These are phyloP conservation scores for Hydrocynus forskahlii DNA, from an alignment of 2,797 vertebrate species.

Conservation along the genomic window DNA sequence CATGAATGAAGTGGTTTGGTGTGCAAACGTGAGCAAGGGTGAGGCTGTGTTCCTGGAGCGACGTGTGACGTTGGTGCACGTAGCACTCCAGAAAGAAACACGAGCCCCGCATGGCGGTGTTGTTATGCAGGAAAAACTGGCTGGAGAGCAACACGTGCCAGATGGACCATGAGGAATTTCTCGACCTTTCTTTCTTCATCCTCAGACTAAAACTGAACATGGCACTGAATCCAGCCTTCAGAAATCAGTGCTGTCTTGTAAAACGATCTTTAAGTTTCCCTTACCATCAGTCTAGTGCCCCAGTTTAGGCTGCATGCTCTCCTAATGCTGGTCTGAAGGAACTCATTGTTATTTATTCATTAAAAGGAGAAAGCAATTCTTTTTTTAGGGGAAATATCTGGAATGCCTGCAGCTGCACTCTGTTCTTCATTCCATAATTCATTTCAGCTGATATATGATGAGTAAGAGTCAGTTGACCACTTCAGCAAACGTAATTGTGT, in stretches of 20 bases:
- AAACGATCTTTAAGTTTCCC: no score
- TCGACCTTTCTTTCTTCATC: slow-evolving; percentile 16
- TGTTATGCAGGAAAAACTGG: slow-evolving; percentile 69
- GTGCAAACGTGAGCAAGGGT: slow-evolving; percentile 4
- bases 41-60: slow-evolving; percentile 25
- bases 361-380: neutral
- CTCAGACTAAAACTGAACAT: slow-evolving; percentile 5
- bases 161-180: slow-evolving; percentile 63
- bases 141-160: slow-evolving; percentile 67
- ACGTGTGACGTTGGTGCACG: slow-evolving; percentile 30
- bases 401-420: neutral
- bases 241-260: no score
- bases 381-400: neutral
- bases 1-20: slow-evolving; percentile 13
- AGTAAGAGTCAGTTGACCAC: neutral
- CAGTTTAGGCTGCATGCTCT: neutral
- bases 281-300: neutral
- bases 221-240: neutral
- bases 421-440: neutral
- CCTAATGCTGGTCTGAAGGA: neutral
- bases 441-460: neutral
- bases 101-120: slow-evolving; percentile 15
- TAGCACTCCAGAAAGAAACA: slow-evolving; percentile 21
- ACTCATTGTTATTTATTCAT: slow-evolving; percentile 4
- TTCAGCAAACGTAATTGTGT: neutral